These are phyloP conservation scores for Listronotus oregonensis DNA, from an alignment of 1,140 invertebrate species.

Conservation along the genomic window DNA sequence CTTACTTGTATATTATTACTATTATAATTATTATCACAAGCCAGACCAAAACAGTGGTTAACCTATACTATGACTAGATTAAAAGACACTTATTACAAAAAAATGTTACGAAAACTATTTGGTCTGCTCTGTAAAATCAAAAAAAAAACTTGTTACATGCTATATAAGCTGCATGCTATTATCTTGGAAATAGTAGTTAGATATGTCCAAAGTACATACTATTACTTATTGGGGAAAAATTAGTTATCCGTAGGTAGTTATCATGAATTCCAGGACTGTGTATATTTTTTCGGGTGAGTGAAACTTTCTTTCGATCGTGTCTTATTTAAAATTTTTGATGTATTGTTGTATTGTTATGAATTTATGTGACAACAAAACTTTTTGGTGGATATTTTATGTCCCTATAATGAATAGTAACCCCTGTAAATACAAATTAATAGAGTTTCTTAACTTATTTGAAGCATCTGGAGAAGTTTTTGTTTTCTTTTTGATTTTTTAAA, in stretches of 20 bases:
- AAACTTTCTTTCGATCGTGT: constrained; percentile 9
- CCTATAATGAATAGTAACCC: constrained; percentile 4
- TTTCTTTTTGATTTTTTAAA: too few relatives aligned
- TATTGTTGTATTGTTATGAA: constrained; percentile 24
- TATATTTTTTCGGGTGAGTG: constrained; percentile 31
- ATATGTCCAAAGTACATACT: constrained; percentile 51
- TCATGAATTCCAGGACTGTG: constrained; percentile 43
- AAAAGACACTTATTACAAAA: constrained; percentile 10
- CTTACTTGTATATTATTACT: constrained; percentile 31
- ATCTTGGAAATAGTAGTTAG: constrained; percentile 49
- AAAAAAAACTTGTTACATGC: constrained; percentile 52
- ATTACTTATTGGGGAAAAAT: constrained; percentile 44
- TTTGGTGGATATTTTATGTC: constrained; percentile 15
- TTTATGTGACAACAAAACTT: constrained; percentile 33
- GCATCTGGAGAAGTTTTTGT: too few relatives aligned
- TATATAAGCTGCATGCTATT: constrained; percentile 52
- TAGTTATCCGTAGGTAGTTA: constrained; percentile 46
- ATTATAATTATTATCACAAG: constrained; percentile 23
- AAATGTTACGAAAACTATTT: constrained; percentile 15
- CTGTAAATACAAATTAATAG: not conserved
- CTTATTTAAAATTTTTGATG: constrained; percentile 22
- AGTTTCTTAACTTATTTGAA: too few relatives aligned
- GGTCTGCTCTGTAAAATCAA: constrained; percentile 33
- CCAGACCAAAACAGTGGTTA: constrained; percentile 14
- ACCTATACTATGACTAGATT: not conserved